Percentiles rank a stretch among this genome's conserved stretches.
Conservation (phyloP, 2,888 invertebrate genomes). For the Idaea aversata region DNA sequence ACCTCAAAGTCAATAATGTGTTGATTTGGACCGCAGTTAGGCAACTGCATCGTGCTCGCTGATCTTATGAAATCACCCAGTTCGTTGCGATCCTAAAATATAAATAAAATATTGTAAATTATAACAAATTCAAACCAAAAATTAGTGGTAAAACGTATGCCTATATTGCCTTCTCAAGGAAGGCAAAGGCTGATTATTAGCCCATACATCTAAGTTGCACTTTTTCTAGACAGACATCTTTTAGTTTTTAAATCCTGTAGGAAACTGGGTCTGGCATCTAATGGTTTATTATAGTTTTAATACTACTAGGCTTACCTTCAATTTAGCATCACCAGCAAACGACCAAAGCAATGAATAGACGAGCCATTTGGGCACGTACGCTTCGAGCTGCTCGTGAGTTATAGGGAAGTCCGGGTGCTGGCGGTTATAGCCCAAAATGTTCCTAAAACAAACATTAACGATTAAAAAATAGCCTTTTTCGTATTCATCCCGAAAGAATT, state of each 20-base stretch:
- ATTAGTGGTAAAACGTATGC: too few species aligned
- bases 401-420: constrained; percentile 97
- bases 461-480: too few species aligned
- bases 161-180: too few species aligned
- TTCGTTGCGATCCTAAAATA: constrained; percentile 85
- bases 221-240: neutral
- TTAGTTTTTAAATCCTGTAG: neutral
- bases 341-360: constrained; percentile 98
- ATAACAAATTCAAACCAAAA: neutral
- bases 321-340: constrained; percentile 98
- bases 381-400: constrained; percentile 93
- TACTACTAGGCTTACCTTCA: constrained; percentile 84
- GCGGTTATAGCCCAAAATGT: constrained; percentile 95
- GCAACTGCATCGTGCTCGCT: constrained; percentile 95
- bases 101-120: neutral
- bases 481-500: too few species aligned
- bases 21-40: constrained; percentile 87
- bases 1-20: constrained; percentile 98
- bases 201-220: too few species aligned
- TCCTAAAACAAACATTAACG: constrained; percentile 68
- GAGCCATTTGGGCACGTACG: constrained; percentile 95
- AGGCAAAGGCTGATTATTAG: too few species aligned
- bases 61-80: constrained; percentile 97
- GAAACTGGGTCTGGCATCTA: too few species aligned
- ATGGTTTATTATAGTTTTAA: neutral